Conservation (phyloP, 2,113 vertebrate genomes). For the Oxygymnocypris stewartii region DNA sequence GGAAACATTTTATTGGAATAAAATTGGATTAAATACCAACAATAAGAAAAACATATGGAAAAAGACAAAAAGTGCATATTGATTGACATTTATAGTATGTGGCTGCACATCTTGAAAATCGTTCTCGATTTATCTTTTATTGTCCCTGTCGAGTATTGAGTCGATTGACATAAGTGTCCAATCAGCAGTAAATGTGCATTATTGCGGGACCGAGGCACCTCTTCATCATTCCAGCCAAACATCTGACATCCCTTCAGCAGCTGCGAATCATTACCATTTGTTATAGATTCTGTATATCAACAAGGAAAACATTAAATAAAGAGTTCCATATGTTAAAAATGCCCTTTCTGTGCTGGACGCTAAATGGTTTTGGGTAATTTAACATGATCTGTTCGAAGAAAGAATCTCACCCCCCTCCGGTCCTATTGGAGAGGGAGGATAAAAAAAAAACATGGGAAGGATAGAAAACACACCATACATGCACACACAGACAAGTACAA, state of each 20-base stretch:
- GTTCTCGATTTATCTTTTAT: constrained; percentile 39
- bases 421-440: constrained; percentile 53
- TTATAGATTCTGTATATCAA: constrained; percentile 89
- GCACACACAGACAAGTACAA: constrained; percentile 70
- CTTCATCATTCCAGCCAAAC: constrained; percentile 55
- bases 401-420: constrained; percentile 75
- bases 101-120: constrained; percentile 31
- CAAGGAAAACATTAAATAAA: constrained; percentile 86
- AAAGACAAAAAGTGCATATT: neutral
- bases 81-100: constrained; percentile 23
- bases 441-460: constrained; percentile 73
- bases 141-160: constrained; percentile 40
- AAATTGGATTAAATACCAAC: neutral
- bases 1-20: no score
- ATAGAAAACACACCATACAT: constrained; percentile 62
- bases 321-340: constrained; percentile 89
- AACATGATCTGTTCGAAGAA: constrained; percentile 85
- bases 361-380: constrained; percentile 91
- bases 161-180: constrained; percentile 46
- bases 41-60: neutral
- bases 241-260: constrained; percentile 77
- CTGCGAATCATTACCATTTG: constrained; percentile 92
- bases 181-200: constrained; percentile 46
- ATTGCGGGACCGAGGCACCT: constrained; percentile 21
- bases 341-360: constrained; percentile 85